phyloP scores from a whole-genome alignment of 2,888 invertebrate genomes.

The Xanthia icteritia region DNA sequence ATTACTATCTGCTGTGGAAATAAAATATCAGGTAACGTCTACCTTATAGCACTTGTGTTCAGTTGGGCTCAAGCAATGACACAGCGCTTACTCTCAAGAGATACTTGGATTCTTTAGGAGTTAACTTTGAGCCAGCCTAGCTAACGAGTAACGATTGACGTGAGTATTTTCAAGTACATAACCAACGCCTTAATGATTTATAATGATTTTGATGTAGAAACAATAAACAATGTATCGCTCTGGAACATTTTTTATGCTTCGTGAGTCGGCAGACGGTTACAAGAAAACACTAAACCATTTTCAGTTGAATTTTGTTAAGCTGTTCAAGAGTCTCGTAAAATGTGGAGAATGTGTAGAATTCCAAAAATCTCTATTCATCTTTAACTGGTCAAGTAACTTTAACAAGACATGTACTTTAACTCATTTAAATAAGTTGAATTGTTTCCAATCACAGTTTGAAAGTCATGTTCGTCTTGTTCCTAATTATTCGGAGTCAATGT shows the following conservation, averaged over 20 bases:
- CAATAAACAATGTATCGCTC: slow-evolving; percentile 67
- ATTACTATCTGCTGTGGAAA: slow-evolving; percentile 34
- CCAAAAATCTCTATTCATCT: neutral
- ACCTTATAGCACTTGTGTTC: slow-evolving; percentile 74
- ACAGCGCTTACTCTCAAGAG: slow-evolving; percentile 87
- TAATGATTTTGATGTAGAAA: slow-evolving; percentile 72
- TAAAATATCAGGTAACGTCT: slow-evolving; percentile 44
- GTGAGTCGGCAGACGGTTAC: slow-evolving; percentile 29
- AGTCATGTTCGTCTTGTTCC: slow-evolving; percentile 62
- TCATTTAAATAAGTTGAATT: slow-evolving; percentile 67
- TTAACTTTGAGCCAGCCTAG: slow-evolving; percentile 80
- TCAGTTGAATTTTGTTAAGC: slow-evolving; percentile 7
- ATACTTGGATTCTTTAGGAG: slow-evolving; percentile 88
- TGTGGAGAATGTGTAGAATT: neutral
- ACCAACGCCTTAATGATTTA: slow-evolving; percentile 76
- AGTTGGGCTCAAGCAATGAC: slow-evolving; percentile 83
- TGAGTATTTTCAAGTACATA: slow-evolving; percentile 81
- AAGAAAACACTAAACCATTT: slow-evolving; percentile 29
- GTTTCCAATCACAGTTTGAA: slow-evolving; percentile 64
- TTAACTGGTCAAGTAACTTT: slow-evolving; percentile 2
- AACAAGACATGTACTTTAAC: slow-evolving; percentile 44
- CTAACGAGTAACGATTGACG: slow-evolving; percentile 88
- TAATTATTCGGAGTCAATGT: slow-evolving; percentile 73
- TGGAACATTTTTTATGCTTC: slow-evolving; percentile 39
- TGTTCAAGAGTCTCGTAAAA: slow-evolving; percentile 1